Evolutionary conservation across 2,888 invertebrate genomes (phyloP).

Genomic region (Neoitamus cyanurus): DNA sequence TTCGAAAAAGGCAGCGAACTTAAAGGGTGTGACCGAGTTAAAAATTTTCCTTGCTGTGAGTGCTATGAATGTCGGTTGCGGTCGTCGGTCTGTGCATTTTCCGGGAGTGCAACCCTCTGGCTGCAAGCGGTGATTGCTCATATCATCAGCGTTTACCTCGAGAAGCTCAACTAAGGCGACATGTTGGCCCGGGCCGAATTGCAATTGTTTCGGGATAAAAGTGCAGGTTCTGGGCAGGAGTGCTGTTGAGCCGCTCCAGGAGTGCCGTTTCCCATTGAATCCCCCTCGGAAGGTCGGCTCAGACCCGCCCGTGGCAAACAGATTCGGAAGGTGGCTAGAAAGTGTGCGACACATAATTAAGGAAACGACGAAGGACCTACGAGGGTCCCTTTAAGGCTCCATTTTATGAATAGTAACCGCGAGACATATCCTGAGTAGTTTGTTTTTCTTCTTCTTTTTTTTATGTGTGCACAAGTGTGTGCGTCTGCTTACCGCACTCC

Average conservation of each 20-base stretch:
- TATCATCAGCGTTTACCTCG: background rate
- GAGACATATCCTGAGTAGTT: conserved; percentile 35
- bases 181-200: conserved; percentile 17
- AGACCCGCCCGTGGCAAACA: background rate
- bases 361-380: conserved; percentile 16
- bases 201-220: conserved; percentile 7
- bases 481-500: background rate
- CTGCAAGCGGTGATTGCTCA: conserved; percentile 28
- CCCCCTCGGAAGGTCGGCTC: background rate
- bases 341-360: background rate
- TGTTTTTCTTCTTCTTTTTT: conserved; percentile 11
- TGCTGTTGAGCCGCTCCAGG: background rate
- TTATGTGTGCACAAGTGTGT: background rate
- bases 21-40: conserved; percentile 67
- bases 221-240: background rate
- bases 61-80: conserved; percentile 37
- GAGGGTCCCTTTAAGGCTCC: conserved; percentile 15
- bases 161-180: background rate
- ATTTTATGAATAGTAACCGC: conserved; percentile 39
- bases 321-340: background rate
- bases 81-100: conserved; percentile 33
- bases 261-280: background rate
- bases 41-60: conserved; percentile 54
- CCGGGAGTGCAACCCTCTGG: conserved; percentile 25
- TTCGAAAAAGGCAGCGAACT: conserved; percentile 55